Base-by-base conservation (phyloP, 2,797 vertebrate species). In the Danio choprae region DNA sequence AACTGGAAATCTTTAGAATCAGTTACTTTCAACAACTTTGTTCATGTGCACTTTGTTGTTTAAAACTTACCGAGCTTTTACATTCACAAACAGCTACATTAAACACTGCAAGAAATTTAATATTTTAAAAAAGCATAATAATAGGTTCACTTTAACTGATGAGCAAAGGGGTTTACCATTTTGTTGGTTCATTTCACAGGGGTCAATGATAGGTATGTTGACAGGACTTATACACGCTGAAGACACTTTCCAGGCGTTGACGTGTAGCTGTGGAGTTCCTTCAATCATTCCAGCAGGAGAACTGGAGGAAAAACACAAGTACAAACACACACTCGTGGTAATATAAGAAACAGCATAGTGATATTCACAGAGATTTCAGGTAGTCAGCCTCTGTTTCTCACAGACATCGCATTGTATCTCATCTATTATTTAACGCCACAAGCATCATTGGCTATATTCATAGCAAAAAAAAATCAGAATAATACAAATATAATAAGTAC, bases 201-300 rank as follows among this genome's bases (percentile, higher is more conserved):
- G 97, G 89, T 99, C 97, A 80, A 96, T 92, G 58, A 98, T 86
- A 74, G 98, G 97, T 62, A 98, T 90, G 83, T 98, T 98, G 83
- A 98, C 87, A 62, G 97, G 96, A 43, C 95, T 92, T 11, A 94
- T 93, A 84, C 98, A 99, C 51, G 96, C 96, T 79, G 97, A 96
- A 0, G 97, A 98, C 86, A 99, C 94, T 84, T 98, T 97, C 98
- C 98, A 99, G 0, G 96, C 96, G 71, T 96, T 97, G 70, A 95
- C 96, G 69, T 99, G 98, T 80, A 99, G 96, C 86, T 99, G 97
- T 59, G 98, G 97, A 0, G 97, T 99, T 12, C 96, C 98, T 92
- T 99, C 97, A 82, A 99, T 97, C 98, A 99, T 99, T 55, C 97
- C 97, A 60, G 96, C 95, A 53, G 98, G 98, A 88, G 97, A 99